A percentile compares a stretch with the other conserved stretches of the same genome.
These are phyloP conservation scores for Drosophila pseudoobscura DNA, from an alignment of 1,140 invertebrate genomes.

Conservation along the genomic window DNA sequence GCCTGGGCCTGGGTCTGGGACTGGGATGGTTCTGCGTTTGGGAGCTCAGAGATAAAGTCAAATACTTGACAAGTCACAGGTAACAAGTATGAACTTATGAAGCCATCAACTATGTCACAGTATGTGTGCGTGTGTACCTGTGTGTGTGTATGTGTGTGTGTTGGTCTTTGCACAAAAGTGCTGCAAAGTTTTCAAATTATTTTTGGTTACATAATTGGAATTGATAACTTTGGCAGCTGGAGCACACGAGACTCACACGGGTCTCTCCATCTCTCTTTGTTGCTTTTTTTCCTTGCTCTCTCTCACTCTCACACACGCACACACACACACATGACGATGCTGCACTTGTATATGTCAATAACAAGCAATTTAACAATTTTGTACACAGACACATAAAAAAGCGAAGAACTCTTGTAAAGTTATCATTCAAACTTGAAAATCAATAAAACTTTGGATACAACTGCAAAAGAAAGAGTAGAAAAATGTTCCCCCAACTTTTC, in stretches of 20 bases:
- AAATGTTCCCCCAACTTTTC: constrained; percentile 3
- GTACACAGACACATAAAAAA: constrained; percentile 48
- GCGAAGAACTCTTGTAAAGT: constrained; percentile 75
- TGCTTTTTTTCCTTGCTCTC: not conserved
- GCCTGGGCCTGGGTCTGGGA: not conserved
- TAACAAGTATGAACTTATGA: constrained; percentile 79
- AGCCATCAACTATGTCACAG: constrained; percentile 55
- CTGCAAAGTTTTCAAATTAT: constrained; percentile 80
- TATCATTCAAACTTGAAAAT: constrained; percentile 82
- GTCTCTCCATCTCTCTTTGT: not conserved
- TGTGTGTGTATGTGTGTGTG: constrained; percentile 30
- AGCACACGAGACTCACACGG: not conserved
- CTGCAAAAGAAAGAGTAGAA: constrained; percentile 26
- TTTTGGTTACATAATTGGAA: constrained; percentile 82
- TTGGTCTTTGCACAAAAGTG: constrained; percentile 69
- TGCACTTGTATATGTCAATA: constrained; percentile 77
- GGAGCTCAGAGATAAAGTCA: constrained; percentile 73
- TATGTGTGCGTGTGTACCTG: constrained; percentile 15
- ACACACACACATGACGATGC: constrained; percentile 2
- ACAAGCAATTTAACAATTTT: constrained; percentile 81
- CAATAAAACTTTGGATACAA: constrained; percentile 79
- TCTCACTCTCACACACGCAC: not conserved
- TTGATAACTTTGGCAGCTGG: constrained; percentile 73
- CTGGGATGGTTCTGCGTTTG: constrained; percentile 11
- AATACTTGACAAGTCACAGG: constrained; percentile 81